phyloP scores from a whole-genome alignment of 2,797 vertebrate species.

The Toxotes lorentzi region DNA sequence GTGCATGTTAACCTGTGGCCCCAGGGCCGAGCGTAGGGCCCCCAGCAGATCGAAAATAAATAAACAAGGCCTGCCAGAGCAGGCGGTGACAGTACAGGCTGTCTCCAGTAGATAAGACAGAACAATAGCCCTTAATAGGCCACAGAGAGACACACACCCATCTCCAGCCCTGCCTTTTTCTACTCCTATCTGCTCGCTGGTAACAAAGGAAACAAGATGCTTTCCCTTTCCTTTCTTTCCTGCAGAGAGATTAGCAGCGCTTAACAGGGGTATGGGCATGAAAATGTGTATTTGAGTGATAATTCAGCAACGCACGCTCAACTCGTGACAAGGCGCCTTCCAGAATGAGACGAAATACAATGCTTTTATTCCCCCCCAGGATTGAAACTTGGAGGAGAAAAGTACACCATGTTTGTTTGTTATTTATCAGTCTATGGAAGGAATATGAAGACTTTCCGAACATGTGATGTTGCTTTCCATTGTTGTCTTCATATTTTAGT shows the following conservation, averaged over 20 bases:
- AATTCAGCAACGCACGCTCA: constrained; percentile 83
- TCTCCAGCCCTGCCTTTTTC: constrained; percentile 77
- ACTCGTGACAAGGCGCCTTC: constrained; percentile 78
- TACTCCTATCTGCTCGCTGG: constrained; percentile 74
- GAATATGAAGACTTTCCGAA: constrained; percentile 32
- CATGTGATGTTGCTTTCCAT: constrained; percentile 14
- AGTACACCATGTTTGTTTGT: constrained; percentile 63
- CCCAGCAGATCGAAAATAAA: constrained; percentile 69
- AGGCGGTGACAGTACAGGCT: constrained; percentile 74
- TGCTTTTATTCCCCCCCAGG: constrained; percentile 61
- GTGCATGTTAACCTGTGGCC: constrained; percentile 80
- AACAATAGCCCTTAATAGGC: constrained; percentile 90
- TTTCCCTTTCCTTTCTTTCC: constrained; percentile 71
- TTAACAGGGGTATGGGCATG: constrained; percentile 73
- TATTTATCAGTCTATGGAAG: constrained; percentile 24
- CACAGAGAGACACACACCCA: constrained; percentile 78
- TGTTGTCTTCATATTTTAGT: constrained; percentile 17
- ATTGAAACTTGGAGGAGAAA: constrained; percentile 67
- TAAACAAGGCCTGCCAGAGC: constrained; percentile 72
- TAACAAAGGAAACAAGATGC: constrained; percentile 83
- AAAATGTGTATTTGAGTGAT: constrained; percentile 87
- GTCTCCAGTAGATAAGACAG: constrained; percentile 87
- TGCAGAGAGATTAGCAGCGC: constrained; percentile 80
- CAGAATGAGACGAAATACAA: constrained; percentile 67
- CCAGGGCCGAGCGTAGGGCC: constrained; percentile 52